Percentiles rank a stretch among this genome's conserved stretches.
Evolutionary conservation across 2,888 invertebrate genomes (phyloP).

Genomic region (Oscheius myriophilus): DNA sequence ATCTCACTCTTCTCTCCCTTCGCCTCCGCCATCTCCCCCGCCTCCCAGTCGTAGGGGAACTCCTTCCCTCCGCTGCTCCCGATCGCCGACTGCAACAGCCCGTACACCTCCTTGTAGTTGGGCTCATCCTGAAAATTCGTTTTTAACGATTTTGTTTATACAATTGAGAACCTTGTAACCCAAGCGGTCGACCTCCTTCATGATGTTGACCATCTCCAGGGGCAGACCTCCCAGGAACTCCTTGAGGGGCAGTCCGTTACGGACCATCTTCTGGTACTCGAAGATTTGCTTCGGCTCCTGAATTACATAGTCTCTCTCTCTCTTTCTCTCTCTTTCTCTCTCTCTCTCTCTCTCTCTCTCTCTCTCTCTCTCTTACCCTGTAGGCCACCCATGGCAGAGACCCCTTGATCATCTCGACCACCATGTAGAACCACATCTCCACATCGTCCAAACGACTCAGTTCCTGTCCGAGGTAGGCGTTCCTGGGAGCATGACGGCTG

Average conservation of each 20-base stretch:
- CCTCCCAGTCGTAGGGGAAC: slow-evolving; percentile 57
- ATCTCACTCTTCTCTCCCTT: slow-evolving; percentile 7
- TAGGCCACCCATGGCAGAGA: slow-evolving; percentile 51
- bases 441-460: slow-evolving; percentile 50
- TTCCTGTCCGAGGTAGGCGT: slow-evolving; percentile 37
- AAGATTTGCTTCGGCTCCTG: slow-evolving; percentile 44
- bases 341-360: slow-evolving; percentile 1
- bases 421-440: slow-evolving; percentile 56
- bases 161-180: too few species aligned
- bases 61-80: slow-evolving; percentile 41
- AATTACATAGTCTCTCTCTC: neutral
- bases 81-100: slow-evolving; percentile 42
- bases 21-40: slow-evolving; percentile 37
- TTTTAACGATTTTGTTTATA: too few species aligned
- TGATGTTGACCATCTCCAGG: slow-evolving; percentile 43
- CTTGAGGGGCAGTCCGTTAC: slow-evolving; percentile 43
- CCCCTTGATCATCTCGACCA: slow-evolving; percentile 49
- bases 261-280: slow-evolving; percentile 43
- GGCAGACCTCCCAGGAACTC: slow-evolving; percentile 53
- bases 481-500: slow-evolving; percentile 43
- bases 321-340: neutral
- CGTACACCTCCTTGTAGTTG: slow-evolving; percentile 46
- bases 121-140: slow-evolving; percentile 43
- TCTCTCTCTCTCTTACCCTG: slow-evolving; percentile 10
- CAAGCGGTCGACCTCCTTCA: slow-evolving; percentile 50